Percentiles rank a stretch among this genome's conserved stretches.
Conservation (phyloP, 2,888 invertebrate species). For the Epicampocera succincta region DNA sequence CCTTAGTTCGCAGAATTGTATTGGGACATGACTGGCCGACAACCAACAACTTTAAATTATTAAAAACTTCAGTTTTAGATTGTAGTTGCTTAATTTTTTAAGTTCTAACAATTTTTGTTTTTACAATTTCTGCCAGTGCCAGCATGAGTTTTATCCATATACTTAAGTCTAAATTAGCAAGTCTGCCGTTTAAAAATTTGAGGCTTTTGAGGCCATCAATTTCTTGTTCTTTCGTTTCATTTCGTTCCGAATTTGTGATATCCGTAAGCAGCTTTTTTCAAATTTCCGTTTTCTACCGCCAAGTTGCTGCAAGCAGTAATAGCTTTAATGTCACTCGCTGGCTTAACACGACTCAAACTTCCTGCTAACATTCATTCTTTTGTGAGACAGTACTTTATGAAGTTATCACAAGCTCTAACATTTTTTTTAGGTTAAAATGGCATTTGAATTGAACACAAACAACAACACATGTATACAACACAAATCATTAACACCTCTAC, state of each 20-base stretch:
- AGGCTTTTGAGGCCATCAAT: slow-evolving; percentile 8
- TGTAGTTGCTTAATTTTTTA: too few species aligned
- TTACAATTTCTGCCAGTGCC: too few species aligned
- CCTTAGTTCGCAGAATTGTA: too few species aligned
- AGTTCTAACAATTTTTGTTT: too few species aligned
- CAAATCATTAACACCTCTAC: slow-evolving; percentile 40
- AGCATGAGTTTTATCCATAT: too few species aligned
- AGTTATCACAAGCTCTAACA: slow-evolving; percentile 32
- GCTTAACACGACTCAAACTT: slow-evolving; percentile 29
- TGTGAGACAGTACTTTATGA: neutral
- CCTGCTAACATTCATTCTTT: neutral
- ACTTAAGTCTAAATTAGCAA: slow-evolving; percentile 1
- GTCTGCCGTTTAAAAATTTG: slow-evolving; percentile 23
- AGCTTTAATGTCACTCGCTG: slow-evolving; percentile 9
- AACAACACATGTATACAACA: slow-evolving; percentile 7
- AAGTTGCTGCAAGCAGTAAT: slow-evolving; percentile 37
- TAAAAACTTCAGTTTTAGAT: too few species aligned
- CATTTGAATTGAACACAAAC: slow-evolving; percentile 30
- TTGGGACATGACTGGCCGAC: too few species aligned
- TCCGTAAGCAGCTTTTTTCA: slow-evolving; percentile 55
- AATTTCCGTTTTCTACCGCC: slow-evolving; percentile 44
- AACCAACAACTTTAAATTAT: too few species aligned
- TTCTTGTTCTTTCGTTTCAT: slow-evolving; percentile 34
- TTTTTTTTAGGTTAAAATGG: slow-evolving; percentile 44
- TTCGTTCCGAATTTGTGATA: slow-evolving; percentile 40